Evolutionary conservation across 2,113 vertebrate species (phyloP).

Genomic region (Synodontis membranacea): DNA sequence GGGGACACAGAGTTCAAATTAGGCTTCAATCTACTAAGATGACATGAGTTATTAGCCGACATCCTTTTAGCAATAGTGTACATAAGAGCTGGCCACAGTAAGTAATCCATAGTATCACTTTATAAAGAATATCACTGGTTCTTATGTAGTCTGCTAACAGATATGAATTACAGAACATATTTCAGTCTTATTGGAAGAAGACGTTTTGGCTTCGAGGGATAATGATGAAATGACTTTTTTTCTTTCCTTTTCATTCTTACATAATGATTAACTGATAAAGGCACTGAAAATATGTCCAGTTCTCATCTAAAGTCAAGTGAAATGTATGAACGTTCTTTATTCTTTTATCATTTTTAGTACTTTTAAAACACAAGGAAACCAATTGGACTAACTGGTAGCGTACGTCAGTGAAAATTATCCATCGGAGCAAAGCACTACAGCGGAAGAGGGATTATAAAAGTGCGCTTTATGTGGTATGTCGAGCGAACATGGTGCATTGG

Average conservation of each 20-base stretch:
- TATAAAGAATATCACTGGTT: not conserved
- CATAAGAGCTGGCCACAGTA: not conserved
- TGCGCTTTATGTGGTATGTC: slow-evolving; percentile 3
- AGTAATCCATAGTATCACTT: not conserved
- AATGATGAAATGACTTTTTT: not conserved
- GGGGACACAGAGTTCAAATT: slow-evolving; percentile 72
- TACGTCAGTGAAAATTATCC: slow-evolving; percentile 3
- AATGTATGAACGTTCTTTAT: not conserved
- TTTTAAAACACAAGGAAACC: slow-evolving; percentile 4
- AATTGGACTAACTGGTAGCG: not conserved
- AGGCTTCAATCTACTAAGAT: slow-evolving; percentile 68
- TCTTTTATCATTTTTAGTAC: not conserved
- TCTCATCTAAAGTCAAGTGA: not conserved
- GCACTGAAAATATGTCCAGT: not conserved
- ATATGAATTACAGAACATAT: not conserved
- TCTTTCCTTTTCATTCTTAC: too few relatives aligned
- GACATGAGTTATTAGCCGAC: slow-evolving; percentile 70
- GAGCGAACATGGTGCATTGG: not conserved
- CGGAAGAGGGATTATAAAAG: slow-evolving; percentile 27
- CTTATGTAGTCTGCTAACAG: not conserved
- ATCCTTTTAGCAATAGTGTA: slow-evolving; percentile 49
- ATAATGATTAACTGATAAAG: slow-evolving; percentile 1
- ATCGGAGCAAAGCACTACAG: slow-evolving; percentile 14
- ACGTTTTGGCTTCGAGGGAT: not conserved
- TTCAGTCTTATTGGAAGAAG: not conserved